Evolutionary conservation across 2,113 vertebrate genomes (phyloP), one percentile per base, ranked within the genome.

Genomic region (Octodon degus): DNA sequence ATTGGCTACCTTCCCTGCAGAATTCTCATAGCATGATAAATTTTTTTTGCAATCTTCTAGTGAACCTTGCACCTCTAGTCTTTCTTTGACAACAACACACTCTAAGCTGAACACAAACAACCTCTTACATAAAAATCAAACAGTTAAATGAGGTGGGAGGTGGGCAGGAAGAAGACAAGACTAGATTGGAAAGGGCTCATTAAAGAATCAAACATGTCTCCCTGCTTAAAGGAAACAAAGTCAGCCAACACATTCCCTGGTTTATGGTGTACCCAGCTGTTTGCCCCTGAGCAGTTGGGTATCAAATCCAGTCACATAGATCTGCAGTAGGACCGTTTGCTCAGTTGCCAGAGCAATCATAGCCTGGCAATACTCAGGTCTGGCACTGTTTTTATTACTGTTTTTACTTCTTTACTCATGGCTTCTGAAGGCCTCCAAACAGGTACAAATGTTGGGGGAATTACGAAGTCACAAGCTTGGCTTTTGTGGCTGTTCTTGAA

Each of bases 191-290:
- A 92, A 91, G 90, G 34, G 20, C 55, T 87, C 55, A 77, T 89
- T 95, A 87, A 93, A 97, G 97, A 96, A 95, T 30, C 96, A 96
- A 97, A 94, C 40, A n/a, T 87, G 19, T 92, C 14, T 88, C 72
- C n/a, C 0, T 27, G 4, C 92, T 93, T 91, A 96, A 97, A 90
- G 93, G 67, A 90, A 97, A 94, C 95, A 82, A 96, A 95, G n/a
- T 72, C 32, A 50, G 93, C 89, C 94, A 92, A 93, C 80, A 90
- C 62, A 91, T 79, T 79, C 72, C 96, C 63, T 72, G 85, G 88
- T 97, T 91, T 80, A 95, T 96, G 97, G 90, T 84, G 84, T 96
- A 96, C 97, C 96, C 88, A 95, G 97, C 97, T 97, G 95, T 93
- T 97, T 58, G 43, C 86, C 98, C 92, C 95, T 92, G 91, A 97